A percentile compares a stretch with the other conserved stretches of the same genome.
phyloP scores from a whole-genome alignment of 2,888 invertebrate genomes.

The Masnerella sp. region DNA sequence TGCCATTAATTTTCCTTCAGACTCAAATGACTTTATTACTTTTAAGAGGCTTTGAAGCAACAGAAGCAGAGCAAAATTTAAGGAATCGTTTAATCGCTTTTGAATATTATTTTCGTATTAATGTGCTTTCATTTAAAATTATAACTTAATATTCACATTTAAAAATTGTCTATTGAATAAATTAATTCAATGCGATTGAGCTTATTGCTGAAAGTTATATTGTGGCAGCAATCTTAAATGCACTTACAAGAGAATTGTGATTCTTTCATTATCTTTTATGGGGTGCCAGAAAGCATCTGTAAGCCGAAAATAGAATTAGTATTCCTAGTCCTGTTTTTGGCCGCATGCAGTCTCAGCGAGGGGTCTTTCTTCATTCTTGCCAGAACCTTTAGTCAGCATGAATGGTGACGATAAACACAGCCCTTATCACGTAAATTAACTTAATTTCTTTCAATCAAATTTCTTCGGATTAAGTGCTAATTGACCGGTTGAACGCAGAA shows the following conservation, averaged over 20 bases:
- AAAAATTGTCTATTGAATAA: too few relatives aligned
- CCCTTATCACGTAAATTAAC: not conserved
- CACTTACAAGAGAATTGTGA: not conserved
- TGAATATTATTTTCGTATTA: too few relatives aligned
- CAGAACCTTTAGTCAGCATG: constrained; percentile 30
- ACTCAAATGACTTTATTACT: constrained; percentile 3
- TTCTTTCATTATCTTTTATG: constrained; percentile 19
- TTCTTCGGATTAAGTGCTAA: too few relatives aligned
- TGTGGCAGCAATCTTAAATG: too few relatives aligned
- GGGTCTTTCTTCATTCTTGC: constrained; percentile 42
- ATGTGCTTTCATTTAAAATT: too few relatives aligned
- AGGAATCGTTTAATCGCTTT: not conserved
- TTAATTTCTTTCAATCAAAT: too few relatives aligned
- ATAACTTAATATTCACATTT: too few relatives aligned
- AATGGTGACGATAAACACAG: constrained; percentile 9
- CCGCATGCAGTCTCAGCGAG: constrained; percentile 56
- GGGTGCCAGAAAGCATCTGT: constrained; percentile 47
- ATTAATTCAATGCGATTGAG: too few relatives aligned
- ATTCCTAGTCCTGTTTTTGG: constrained; percentile 52
- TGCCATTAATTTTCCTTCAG: not conserved
- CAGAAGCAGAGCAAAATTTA: not conserved
- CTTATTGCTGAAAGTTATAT: too few relatives aligned
- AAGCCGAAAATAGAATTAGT: constrained; percentile 49
- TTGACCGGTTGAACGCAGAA: too few relatives aligned
- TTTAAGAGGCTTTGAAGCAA: not conserved